Conservation (phyloP, 2,888 invertebrate species). For the Polydrusus pterygomalis region DNA sequence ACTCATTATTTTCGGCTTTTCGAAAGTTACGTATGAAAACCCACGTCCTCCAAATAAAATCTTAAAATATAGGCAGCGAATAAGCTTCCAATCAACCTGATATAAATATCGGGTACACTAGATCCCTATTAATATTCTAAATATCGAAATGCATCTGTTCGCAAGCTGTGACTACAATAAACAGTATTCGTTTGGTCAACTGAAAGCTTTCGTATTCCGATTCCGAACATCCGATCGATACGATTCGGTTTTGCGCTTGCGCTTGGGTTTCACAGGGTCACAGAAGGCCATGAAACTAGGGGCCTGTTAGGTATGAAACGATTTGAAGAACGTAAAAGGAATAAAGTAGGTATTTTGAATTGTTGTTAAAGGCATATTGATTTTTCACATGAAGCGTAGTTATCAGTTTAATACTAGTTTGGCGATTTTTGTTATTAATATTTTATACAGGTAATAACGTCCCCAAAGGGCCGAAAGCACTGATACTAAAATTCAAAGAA, state of each 20-base stretch:
- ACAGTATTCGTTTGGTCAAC: conserved; percentile 58
- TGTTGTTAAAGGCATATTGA: conserved; percentile 8
- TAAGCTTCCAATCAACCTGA: background rate
- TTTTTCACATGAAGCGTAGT: no score
- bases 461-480: no score
- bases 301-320: conserved; percentile 35
- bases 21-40: background rate
- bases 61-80: background rate
- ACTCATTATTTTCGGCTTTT: conserved; percentile 35
- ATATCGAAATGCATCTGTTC: conserved; percentile 50
- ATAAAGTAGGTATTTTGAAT: conserved; percentile 16
- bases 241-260: conserved; percentile 63
- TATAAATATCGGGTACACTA: background rate
- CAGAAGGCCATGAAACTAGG: conserved; percentile 63
- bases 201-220: conserved; percentile 59
- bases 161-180: conserved; percentile 42
- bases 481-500: no score
- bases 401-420: no score
- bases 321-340: background rate
- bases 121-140: background rate
- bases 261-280: conserved; percentile 64
- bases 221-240: conserved; percentile 65
- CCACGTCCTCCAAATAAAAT: background rate
- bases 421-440: no score
- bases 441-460: no score